Conservation (phyloP, 2,113 vertebrate species). For the Ptychochromis oligacanthus region DNA sequence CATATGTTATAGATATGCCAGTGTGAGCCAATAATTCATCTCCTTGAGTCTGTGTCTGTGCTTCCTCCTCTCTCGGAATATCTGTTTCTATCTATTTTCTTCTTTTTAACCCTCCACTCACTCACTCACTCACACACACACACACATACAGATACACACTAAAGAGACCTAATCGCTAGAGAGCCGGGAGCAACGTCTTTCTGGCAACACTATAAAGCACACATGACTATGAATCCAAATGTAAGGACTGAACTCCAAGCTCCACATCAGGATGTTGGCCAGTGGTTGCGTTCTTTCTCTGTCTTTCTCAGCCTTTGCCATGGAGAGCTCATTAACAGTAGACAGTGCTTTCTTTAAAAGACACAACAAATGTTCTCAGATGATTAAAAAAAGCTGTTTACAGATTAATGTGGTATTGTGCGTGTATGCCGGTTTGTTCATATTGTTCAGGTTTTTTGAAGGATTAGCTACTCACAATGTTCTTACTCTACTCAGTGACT, state of each 20-base stretch:
- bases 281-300: not conserved
- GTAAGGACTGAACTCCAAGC: conserved; percentile 53
- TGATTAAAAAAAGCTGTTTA: conserved; percentile 38
- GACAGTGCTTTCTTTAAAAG: conserved; percentile 16
- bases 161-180: conserved; percentile 33
- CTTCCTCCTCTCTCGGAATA: conserved; percentile 7
- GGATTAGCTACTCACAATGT: conserved; percentile 8
- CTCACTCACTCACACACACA: not conserved
- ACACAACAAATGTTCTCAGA: conserved; percentile 17
- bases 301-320: conserved; percentile 11
- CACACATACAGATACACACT: conserved; percentile 18
- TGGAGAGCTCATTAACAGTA: not conserved
- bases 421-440: conserved; percentile 2
- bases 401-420: not conserved
- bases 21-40: conserved; percentile 20
- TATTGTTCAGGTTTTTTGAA: not conserved
- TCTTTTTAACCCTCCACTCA: not conserved
- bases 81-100: conserved; percentile 12
- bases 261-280: conserved; percentile 56
- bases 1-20: conserved; percentile 35
- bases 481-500: not conserved
- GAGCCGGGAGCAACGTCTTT: conserved; percentile 57
- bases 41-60: conserved; percentile 4
- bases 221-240: conserved; percentile 72
- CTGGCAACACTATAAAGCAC: conserved; percentile 75